Evolutionary conservation across 2,113 vertebrate species (phyloP), one percentile per base, ranked within the genome.

Genomic region (Paraplagusia blochii): DNA sequence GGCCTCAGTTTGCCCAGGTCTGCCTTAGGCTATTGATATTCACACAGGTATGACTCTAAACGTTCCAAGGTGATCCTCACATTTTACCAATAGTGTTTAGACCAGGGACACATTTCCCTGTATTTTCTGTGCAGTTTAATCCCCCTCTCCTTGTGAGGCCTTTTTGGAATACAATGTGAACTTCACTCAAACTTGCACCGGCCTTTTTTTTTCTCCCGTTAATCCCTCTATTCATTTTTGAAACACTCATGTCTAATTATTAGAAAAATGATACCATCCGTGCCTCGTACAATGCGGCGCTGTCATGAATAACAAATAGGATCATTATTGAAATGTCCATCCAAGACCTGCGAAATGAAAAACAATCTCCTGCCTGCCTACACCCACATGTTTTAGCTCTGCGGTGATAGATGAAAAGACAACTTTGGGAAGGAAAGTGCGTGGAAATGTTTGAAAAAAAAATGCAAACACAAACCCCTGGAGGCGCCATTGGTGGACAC

Each of bases 251-350:
- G 49, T 47, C 34, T 78, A 78, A 69, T 78, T 74, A 72, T 64
- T 43, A n/a, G 58, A 72, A 62, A 63, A 73, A 59, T 19, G 50
- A 44, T 63, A 69, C 54, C 62, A 66, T 53, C 58, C 33, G 29
- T 42, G 61, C 72, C 46, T 59, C 42, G 35, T 56, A 53, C 69
- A 54, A 19, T 68, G 63, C 72, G 60, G 64, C 55, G 58, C 63
- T 83, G 77, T 61, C 63, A 68, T 72, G 71, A 84, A 83, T 84
- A 82, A 84, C 81, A 77, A 85, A 86, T 77, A 68, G 63, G 49
- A 63, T 84, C 69, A 81, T 86, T 84, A 83, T 75, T 66, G 18
- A 86, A 85, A 86, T 72, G 72, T 72, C 77, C 71, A 77, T 82
- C 62, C 56, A 17, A 57, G 54, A 68, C 56, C 53, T 63, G 62